Evolutionary conservation across 2,888 invertebrate species (phyloP).

Genomic region (Mayetiola destructor): DNA sequence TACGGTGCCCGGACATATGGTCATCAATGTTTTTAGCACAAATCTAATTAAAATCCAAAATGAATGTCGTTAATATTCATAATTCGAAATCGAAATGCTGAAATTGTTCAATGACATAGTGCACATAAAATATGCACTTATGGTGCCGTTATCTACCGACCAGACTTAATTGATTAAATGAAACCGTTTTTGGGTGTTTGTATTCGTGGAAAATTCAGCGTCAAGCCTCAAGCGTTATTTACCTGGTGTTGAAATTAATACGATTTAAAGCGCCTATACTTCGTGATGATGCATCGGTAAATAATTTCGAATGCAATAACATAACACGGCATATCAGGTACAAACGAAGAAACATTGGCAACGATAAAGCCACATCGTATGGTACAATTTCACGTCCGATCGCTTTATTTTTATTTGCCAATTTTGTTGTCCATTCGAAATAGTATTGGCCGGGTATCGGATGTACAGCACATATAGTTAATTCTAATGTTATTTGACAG

Average conservation of each 20-base stretch:
- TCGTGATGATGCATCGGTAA: conserved; percentile 97
- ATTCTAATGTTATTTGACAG: conserved; percentile 79
- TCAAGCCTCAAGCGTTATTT: background rate
- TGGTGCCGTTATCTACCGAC: too few relatives aligned
- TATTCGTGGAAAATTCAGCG: background rate
- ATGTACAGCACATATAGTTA: conserved; percentile 92
- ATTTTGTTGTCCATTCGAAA: conserved; percentile 91
- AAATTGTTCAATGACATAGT: background rate
- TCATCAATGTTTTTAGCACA: conserved; percentile 97
- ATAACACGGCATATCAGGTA: conserved; percentile 99
- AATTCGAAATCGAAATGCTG: background rate
- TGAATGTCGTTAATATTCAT: background rate
- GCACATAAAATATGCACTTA: too few relatives aligned
- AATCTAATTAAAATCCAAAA: conserved; percentile 40
- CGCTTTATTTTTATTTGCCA: conserved; percentile 72
- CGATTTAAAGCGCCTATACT: conserved; percentile 95
- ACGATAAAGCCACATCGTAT: conserved; percentile 90
- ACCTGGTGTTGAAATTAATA: conserved; percentile 96
- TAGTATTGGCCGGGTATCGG: conserved; percentile 89
- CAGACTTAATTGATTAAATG: too few relatives aligned
- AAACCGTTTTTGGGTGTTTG: background rate
- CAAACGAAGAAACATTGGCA: conserved; percentile 98
- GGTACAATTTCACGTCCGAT: conserved; percentile 63
- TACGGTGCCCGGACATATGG: conserved; percentile 96
- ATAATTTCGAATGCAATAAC: conserved; percentile 97